Percentiles rank a stretch among this genome's conserved stretches.
Evolutionary conservation across 2,888 invertebrate genomes (phyloP).

Genomic region (Eupeodes luniger): DNA sequence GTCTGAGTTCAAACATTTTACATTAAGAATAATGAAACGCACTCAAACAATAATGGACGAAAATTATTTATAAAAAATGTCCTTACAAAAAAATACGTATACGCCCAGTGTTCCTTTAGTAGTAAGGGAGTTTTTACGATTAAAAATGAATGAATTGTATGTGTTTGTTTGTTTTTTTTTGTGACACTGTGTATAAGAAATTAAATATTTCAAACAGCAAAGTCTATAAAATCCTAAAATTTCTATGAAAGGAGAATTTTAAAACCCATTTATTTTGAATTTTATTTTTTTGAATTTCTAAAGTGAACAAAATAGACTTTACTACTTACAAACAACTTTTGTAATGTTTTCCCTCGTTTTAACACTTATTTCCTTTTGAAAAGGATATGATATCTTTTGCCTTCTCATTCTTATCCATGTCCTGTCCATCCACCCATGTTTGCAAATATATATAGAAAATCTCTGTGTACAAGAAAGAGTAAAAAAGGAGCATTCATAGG

Average conservation of each 20-base stretch:
- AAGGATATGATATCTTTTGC: conserved; percentile 24
- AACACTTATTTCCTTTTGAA: conserved; percentile 40
- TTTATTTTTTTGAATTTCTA: background rate
- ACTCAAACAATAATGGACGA: no score
- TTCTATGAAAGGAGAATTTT: background rate
- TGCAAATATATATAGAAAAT: conserved; percentile 24
- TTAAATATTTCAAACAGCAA: no score
- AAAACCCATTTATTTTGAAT: background rate
- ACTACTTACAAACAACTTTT: conserved; percentile 25
- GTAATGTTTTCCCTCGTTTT: conserved; percentile 36
- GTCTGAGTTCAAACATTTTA: no score
- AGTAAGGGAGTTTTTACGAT: no score
- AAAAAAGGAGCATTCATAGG: conserved; percentile 18
- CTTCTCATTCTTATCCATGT: background rate
- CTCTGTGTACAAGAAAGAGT: background rate
- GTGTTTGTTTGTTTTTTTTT: no score
- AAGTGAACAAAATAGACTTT: conserved; percentile 22
- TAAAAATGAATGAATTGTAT: no score
- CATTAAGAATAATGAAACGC: no score
- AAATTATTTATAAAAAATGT: no score
- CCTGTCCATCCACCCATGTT: conserved; percentile 15
- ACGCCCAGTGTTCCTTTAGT: no score
- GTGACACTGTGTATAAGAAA: no score
- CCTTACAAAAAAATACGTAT: no score
- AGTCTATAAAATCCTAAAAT: no score